These are phyloP conservation scores for Ctenosaura bakeri DNA, from an alignment of 2,797 vertebrate species.

Conservation along the genomic window DNA sequence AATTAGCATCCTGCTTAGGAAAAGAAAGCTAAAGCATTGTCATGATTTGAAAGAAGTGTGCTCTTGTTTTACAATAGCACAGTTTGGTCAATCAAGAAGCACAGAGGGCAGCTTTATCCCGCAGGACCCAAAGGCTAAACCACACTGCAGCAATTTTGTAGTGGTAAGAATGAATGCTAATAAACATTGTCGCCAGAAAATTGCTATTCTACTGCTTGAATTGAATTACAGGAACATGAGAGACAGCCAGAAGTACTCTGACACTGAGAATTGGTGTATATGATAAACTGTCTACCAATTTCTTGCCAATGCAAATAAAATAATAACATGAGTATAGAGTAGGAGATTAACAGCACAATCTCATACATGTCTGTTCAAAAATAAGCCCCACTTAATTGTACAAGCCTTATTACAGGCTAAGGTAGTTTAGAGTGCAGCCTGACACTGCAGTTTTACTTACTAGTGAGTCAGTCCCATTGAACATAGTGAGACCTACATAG, in stretches of 20 bases:
- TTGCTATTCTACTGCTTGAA: constrained; percentile 36
- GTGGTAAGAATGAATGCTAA: constrained; percentile 31
- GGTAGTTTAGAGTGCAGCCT: background rate
- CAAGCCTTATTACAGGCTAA: background rate
- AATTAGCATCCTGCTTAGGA: background rate
- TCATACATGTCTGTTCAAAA: background rate
- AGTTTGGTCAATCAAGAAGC: constrained; percentile 18
- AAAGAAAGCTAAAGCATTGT: background rate
- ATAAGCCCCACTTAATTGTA: background rate
- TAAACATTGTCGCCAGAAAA: constrained; percentile 50
- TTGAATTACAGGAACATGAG: constrained; percentile 45
- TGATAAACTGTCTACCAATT: constrained; percentile 37
- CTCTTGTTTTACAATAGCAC: background rate
- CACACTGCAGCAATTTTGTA: constrained; percentile 30
- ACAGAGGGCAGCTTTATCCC: constrained; percentile 38
- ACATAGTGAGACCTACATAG: no score
- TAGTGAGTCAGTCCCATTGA: background rate
- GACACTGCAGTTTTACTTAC: background rate
- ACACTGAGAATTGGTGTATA: background rate
- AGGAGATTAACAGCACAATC: background rate
- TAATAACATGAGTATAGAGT: background rate
- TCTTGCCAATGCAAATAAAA: constrained; percentile 20
- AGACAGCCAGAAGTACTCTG: background rate
- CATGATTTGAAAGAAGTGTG: background rate
- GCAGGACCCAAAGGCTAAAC: constrained; percentile 27